phyloP scores from a whole-genome alignment of 1,140 invertebrate species.

The Caenorhabditis elegans region WBcel235 BX284603.4:4422501-4423000 shows the following conservation, averaged over 20 bases:
- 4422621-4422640: constrained; percentile 20
- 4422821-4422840: neutral
- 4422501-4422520: neutral
- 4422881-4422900: neutral
- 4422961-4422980: neutral
- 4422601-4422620: neutral
- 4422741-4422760: neutral
- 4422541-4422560: neutral
- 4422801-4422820: neutral
- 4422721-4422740: neutral
- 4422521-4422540: neutral
- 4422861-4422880: constrained; percentile 4
- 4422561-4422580: neutral
- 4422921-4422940: neutral
- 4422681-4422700: constrained; percentile 8
- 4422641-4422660: neutral
- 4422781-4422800: neutral
- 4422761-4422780: constrained; percentile 19
- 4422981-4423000: neutral
- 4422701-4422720: neutral
- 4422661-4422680: constrained; percentile 5
- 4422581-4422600: neutral
- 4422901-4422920: neutral
- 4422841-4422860: neutral
- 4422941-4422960: neutral